Evolutionary conservation across 2,888 invertebrate species (phyloP).

Genomic region (Drosophila anceps): DNA sequence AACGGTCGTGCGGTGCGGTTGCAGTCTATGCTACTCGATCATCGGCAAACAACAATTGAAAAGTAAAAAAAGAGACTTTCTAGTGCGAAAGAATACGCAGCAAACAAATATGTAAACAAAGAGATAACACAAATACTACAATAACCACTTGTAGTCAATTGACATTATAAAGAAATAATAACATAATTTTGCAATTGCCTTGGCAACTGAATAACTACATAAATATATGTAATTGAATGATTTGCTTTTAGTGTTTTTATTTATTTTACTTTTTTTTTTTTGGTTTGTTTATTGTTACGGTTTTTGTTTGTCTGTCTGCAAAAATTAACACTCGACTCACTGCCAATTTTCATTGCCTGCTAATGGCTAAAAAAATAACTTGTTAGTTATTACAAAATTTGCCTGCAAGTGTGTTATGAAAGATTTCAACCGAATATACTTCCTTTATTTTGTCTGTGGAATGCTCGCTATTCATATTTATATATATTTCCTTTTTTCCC

Average conservation of each 20-base stretch:
- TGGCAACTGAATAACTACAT: conserved; percentile 27
- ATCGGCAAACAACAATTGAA: background rate
- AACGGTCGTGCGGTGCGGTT: conserved; percentile 54
- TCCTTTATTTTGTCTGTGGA: conserved; percentile 27
- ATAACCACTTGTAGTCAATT: conserved; percentile 40
- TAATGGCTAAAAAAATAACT: conserved; percentile 34
- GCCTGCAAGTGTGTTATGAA: conserved; percentile 19
- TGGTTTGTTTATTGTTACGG: conserved; percentile 24
- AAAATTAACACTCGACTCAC: conserved; percentile 68
- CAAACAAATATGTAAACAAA: conserved; percentile 57
- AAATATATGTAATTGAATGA: conserved; percentile 45
- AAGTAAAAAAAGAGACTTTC: conserved; percentile 13
- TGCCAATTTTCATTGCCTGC: conserved; percentile 24
- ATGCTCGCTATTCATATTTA: background rate
- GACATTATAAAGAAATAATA: conserved; percentile 16
- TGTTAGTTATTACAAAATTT: conserved; percentile 41
- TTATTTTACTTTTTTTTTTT: conserved; percentile 33
- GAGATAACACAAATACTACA: conserved; percentile 24
- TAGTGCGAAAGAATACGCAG: conserved; percentile 48
- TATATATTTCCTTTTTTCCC: conserved; percentile 15
- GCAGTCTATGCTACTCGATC: background rate
- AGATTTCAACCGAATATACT: conserved; percentile 14
- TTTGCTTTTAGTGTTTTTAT: conserved; percentile 25
- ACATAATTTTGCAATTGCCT: conserved; percentile 51
- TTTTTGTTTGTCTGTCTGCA: conserved; percentile 31